Evolutionary conservation across 2,797 vertebrate species (phyloP).

Genomic region (Helarctos malayanus): DNA sequence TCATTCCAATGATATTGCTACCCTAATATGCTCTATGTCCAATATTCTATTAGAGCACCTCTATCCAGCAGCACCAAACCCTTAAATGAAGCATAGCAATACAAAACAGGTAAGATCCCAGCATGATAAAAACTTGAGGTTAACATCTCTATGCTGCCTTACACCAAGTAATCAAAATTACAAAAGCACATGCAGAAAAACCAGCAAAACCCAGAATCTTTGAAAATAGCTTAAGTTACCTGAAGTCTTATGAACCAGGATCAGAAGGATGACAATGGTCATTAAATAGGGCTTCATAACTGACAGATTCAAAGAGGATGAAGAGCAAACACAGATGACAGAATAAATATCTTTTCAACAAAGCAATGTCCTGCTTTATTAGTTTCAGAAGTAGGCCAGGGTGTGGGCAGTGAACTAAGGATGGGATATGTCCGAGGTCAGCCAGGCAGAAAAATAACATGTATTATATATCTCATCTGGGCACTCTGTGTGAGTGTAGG

Average conservation of each 20-base stretch:
- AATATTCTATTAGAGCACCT: neutral
- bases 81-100: neutral
- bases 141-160: neutral
- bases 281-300: slow-evolving; percentile 68
- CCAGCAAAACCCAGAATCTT: neutral
- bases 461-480: neutral
- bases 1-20: neutral
- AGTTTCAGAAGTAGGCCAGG: neutral
- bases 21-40: neutral
- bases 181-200: neutral
- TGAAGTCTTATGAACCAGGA: slow-evolving; percentile 54
- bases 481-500: slow-evolving; percentile 1
- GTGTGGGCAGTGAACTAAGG: slow-evolving; percentile 49
- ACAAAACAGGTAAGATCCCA: neutral
- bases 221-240: slow-evolving; percentile 59
- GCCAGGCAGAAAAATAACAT: slow-evolving; percentile 37
- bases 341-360: neutral
- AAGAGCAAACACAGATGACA: neutral
- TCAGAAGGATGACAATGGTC: slow-evolving; percentile 61
- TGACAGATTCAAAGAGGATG: neutral
- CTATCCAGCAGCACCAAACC: neutral
- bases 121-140: neutral
- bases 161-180: neutral
- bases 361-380: slow-evolving; percentile 35
- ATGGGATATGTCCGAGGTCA: slow-evolving; percentile 28